Evolutionary conservation across 2,888 invertebrate genomes (phyloP), one percentile per base, ranked within the genome.

Genomic region (Harpalus rubripes): DNA sequence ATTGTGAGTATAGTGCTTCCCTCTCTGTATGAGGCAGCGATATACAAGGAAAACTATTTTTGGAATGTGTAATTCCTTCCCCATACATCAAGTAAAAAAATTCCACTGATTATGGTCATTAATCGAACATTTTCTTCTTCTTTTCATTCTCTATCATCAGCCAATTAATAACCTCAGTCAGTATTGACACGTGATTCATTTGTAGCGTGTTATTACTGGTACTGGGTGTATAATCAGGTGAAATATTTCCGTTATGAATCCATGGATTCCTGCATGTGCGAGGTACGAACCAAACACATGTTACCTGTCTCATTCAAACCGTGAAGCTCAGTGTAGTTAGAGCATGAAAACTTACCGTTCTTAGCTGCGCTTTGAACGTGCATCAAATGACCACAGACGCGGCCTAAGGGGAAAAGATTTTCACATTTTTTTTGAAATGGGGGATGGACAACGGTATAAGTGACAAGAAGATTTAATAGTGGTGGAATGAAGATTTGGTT

Each of bases 161-260:
- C 10, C 39, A 68, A 68, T 68, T 32, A 68, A 39, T 68, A 12
- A 68, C 0, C 32, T 68, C 63, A 39, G 15, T 41, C 18, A 7
- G 41, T 44, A 18, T 74, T 18, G 8, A 74, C 8, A 10, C 18
- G 41, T 74, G 72, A 44, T 74, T 74, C 44, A 74, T 44, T 74
- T 44, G 16, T 52, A 7, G 18, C 16, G 16, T 44, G 41, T 74
- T 7, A 44, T 74, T 74, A 74, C 18, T 41, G 16, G 12, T 15
- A 44, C 41, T 16, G 41, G 10, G 7, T 74, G 22, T 74, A 74
- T 74, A 74, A 74, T 74, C 44, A 74, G 16, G 15, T 74, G 72
- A 44, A 74, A 74, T 74, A 22, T 74, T 74, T 74, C 72, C 72
- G 72, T 74, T 74, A 74, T 74, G 41, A 74, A 74, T 74, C 44